These are phyloP conservation scores for Cyrtonyx montezumae DNA, from an alignment of 2,113 vertebrate genomes.

Conservation along the genomic window DNA sequence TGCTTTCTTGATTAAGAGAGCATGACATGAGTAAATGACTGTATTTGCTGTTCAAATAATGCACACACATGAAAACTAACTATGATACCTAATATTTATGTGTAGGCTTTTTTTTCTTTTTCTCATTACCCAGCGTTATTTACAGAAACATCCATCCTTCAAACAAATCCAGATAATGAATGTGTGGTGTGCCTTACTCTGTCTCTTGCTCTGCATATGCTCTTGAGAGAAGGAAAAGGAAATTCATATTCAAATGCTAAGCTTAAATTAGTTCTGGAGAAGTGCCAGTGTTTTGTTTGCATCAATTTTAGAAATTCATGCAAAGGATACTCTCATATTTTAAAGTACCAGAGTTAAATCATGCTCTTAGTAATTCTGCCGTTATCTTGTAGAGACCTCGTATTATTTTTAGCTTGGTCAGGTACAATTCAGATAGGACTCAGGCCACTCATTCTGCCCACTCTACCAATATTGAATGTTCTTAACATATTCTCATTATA, in stretches of 20 bases:
- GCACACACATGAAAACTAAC: neutral
- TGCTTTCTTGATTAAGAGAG: neutral
- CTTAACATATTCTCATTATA: neutral
- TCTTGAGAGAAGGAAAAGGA: constrained; percentile 52
- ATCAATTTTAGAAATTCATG: constrained; percentile 56
- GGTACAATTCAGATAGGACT: constrained; percentile 42
- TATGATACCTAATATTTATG: neutral
- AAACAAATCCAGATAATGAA: constrained; percentile 11
- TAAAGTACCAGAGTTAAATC: constrained; percentile 61
- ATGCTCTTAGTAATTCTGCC: constrained; percentile 27
- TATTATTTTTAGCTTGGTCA: constrained; percentile 49
- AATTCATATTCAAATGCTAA: constrained; percentile 63
- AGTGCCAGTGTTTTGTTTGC: constrained; percentile 34
- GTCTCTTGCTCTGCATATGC: neutral
- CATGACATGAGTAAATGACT: neutral
- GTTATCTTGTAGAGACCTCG: neutral
- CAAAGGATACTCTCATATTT: constrained; percentile 42
- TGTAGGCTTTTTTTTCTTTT: neutral
- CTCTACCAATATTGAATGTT: neutral
- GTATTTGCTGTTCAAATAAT: neutral
- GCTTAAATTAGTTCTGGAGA: constrained; percentile 67
- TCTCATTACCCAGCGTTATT: constrained; percentile 16
- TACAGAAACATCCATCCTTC: constrained; percentile 4
- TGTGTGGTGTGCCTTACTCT: constrained; percentile 37
- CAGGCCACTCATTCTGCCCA: neutral